phyloP scores from a whole-genome alignment of 2,888 invertebrate species.

The Digitonthophagus gazella region DNA sequence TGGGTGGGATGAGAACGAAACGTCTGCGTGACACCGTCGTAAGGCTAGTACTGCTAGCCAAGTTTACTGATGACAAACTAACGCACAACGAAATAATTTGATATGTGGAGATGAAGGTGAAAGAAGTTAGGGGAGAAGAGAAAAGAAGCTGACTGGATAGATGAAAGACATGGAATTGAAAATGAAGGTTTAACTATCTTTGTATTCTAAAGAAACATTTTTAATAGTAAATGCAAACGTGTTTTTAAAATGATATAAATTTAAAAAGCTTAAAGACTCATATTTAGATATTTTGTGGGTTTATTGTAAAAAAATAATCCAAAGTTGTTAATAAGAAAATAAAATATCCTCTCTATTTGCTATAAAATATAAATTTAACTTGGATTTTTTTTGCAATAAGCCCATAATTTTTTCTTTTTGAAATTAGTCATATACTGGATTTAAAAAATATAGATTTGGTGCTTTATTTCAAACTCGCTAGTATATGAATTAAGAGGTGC shows the following conservation, averaged over 20 bases:
- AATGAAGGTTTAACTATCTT: neutral
- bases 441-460: neutral
- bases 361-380: neutral
- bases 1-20: conserved; percentile 80
- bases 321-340: too few relatives aligned
- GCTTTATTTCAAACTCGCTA: neutral
- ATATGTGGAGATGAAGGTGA: neutral
- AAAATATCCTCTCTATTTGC: too few relatives aligned
- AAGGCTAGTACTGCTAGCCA: conserved; percentile 52
- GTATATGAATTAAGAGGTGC: too few relatives aligned
- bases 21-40: conserved; percentile 64
- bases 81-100: conserved; percentile 14
- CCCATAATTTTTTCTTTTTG: neutral
- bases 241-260: too few relatives aligned
- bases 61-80: conserved; percentile 40
- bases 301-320: too few relatives aligned
- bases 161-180: neutral
- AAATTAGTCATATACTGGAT: neutral
- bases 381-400: neutral
- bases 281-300: too few relatives aligned
- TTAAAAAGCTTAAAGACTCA: too few relatives aligned
- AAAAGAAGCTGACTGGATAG: conserved; percentile 22
- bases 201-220: too few relatives aligned
- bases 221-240: too few relatives aligned
- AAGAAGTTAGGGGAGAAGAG: conserved; percentile 23